Base-by-base conservation (phyloP, 1,140 invertebrate genomes). In the Ephestia elutella region DNA sequence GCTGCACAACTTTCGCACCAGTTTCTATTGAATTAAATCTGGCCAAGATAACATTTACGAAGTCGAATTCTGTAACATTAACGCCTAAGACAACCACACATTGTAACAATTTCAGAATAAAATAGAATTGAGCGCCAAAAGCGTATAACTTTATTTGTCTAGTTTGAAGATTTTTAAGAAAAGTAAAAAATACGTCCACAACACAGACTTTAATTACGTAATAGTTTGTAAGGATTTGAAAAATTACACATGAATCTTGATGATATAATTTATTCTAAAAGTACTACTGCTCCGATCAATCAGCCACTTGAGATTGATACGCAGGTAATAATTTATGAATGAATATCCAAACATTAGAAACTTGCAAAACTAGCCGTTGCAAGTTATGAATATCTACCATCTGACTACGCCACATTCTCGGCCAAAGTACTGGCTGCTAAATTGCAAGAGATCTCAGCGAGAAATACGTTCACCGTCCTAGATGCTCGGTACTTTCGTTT, bases 401-500 rank as follows among this genome's bases (percentile, higher is more conserved):
- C 74, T 73, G 66, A 70, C 71, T 66, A 62, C 56, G 70, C 71
- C 66, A 66, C 69, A 68, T 74, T 76, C 73, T 69, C 73, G 67
- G 55, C 67, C 71, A 73, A 71, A 73, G 70, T 73, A 63, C 63
- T 59, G 53, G 66, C 63, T 68, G 75, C 65, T 84, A 80, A 85
- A 82, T 81, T 75, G 80, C 81, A 83, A 80, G 78, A 86, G 76
- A 86, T 87, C 79, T 78, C 73, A 63, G 57, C 74, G 75, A 80
- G 80, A 83, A 84, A 80, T 85, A 86, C 85, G 85, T 84, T 87
- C 85, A 85, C 83, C 82, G 80, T 84, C 85, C 82, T 82, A 86
- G 85, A 87, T 85, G 85, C 80, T 80, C 80, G 77, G 80, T 84
- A 86, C 85, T 87, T 87, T 87, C 83, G 83, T 88, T 88, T 86